Conservation (phyloP, 2,888 invertebrate genomes). For the Apamea anceps region DNA sequence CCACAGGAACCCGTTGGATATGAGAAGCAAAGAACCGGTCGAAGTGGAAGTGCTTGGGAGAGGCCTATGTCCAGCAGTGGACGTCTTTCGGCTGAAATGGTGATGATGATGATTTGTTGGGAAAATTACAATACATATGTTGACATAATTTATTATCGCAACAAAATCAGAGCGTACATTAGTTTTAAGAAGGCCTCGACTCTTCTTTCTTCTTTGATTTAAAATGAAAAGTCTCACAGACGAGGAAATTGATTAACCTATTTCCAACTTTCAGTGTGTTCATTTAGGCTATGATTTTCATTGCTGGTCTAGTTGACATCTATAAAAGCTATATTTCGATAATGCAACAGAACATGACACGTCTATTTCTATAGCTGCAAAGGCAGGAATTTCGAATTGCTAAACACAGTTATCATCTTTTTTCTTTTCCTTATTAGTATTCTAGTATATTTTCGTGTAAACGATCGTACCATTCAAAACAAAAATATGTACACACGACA, state of each 20-base stretch:
- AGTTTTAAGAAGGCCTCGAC: background rate
- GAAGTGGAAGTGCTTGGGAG: too few relatives aligned
- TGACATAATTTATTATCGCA: background rate
- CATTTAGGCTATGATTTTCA: background rate
- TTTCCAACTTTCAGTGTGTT: background rate
- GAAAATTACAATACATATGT: background rate
- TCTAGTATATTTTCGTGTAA: background rate
- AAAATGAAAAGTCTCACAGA: background rate
- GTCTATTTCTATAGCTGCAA: background rate
- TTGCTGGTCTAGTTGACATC: background rate
- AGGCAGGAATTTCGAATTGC: background rate
- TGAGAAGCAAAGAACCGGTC: too few relatives aligned
- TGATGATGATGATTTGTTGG: too few relatives aligned
- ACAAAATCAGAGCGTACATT: conserved; percentile 11
- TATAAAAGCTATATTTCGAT: background rate
- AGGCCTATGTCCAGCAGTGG: too few relatives aligned
- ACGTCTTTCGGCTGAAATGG: too few relatives aligned
- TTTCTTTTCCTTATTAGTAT: background rate
- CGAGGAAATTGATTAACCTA: background rate
- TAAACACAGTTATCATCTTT: background rate
- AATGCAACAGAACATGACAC: too few relatives aligned
- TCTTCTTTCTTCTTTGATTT: background rate
- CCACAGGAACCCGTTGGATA: too few relatives aligned
- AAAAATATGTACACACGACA: conserved; percentile 23
- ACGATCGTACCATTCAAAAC: background rate